Evolutionary conservation across 2,797 vertebrate genomes (phyloP), one percentile per base, ranked within the genome.

Genomic region (Mormyrops boulengeri): DNA sequence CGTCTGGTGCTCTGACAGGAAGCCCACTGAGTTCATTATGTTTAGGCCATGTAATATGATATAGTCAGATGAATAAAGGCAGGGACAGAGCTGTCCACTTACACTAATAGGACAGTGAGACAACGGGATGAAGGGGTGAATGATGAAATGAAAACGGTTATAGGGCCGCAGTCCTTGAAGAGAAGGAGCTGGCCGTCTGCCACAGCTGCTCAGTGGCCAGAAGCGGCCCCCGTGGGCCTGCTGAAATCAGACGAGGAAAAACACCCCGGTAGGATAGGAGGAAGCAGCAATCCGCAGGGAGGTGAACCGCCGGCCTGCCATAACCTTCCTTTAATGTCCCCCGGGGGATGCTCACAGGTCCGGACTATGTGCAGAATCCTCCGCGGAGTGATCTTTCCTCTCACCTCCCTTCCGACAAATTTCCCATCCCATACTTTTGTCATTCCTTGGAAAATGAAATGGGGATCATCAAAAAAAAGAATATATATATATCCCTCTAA

Each of bases 251-350:
- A 89, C 12, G 3, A 41, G 44, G 34, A 89, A 87, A 60, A 85
- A 85, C 53, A 44, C 26, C 41, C 44, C 6, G 55, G 85, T 55
- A 60, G 89, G 49, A 50, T 38, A 41, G 49, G 66, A 89, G 60
- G 85, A 87, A 77, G 2, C 22, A 87, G 66, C 50, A 38, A 57
- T 87, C 60, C 62, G 26, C 60, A 47, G 11, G 12, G 53, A 87
- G 89, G 84, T 66, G 62, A 89, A 60, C 57, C 7, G 84, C 17
- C 22, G 73, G 84, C 17, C 41, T 38, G 69, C 60, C 22, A 0
- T 87, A 89, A 89, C 89, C 60, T 89, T 57, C 34, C 82, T 77
- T 73, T 89, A 89, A 87, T 87, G 84, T 87, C 86, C 49, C 60
- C 62, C 49, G 26, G 60, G 89, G 62, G 50, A 77, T 5, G 34